Percentiles rank a stretch among this genome's conserved stretches.
Conservation (phyloP, 2,797 vertebrate species). For the Naso thynnoides region DNA sequence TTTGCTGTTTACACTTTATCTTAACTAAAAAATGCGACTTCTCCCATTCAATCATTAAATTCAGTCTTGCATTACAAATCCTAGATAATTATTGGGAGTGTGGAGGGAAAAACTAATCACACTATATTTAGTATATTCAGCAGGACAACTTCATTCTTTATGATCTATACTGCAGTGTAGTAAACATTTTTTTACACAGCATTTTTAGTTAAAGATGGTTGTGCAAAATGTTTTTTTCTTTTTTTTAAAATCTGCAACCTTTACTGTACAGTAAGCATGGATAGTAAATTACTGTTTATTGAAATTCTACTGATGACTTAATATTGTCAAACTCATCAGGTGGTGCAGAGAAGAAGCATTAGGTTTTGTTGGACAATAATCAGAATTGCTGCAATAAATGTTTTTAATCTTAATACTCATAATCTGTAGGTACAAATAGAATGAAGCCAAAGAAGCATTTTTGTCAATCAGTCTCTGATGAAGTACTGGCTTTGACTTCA, state of each 20-base stretch:
- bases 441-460: not conserved
- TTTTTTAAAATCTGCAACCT: too few species aligned
- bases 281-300: not conserved
- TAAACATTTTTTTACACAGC: not conserved
- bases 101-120: not conserved
- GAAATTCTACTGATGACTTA: not conserved
- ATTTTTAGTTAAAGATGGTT: too few species aligned
- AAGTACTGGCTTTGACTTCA: not conserved
- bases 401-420: not conserved
- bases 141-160: not conserved
- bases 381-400: too few species aligned
- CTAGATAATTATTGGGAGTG: not conserved
- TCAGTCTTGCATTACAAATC: not conserved
- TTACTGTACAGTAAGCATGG: not conserved
- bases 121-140: too few species aligned
- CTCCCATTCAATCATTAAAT: not conserved
- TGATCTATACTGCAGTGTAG: not conserved
- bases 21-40: not conserved
- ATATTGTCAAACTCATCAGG: not conserved
- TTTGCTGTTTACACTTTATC: not conserved
- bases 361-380: not conserved
- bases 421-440: not conserved
- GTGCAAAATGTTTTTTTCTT: too few species aligned
- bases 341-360: not conserved
- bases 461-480: not conserved